phyloP scores from a whole-genome alignment of 2,113 vertebrate species.

The Phoxinus phoxinus region DNA sequence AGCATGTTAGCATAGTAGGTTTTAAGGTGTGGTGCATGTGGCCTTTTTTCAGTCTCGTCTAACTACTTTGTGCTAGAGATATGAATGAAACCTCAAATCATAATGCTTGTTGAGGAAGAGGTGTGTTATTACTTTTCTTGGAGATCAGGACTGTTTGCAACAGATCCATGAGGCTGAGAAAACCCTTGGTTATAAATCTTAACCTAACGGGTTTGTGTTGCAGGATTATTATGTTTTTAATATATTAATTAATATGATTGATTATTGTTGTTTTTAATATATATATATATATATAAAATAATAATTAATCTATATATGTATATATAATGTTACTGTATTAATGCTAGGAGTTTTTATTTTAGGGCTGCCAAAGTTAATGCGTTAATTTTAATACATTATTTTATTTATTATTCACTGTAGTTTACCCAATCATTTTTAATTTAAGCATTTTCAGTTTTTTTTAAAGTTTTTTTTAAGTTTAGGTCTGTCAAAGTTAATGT shows the following conservation, averaged over 20 bases:
- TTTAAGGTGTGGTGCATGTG: not conserved
- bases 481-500: not conserved
- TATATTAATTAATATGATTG: not conserved
- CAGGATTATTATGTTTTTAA: not conserved
- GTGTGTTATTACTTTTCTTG: not conserved
- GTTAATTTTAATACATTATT: not conserved
- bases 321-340: no score
- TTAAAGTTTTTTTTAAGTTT: not conserved
- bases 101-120: not conserved
- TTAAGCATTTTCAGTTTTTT: not conserved
- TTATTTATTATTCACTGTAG: not conserved
- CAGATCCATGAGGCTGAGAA: not conserved
- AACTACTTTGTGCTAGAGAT: not conserved
- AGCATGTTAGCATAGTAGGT: not conserved
- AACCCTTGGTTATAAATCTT: not conserved
- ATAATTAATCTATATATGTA: no score
- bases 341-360: no score
- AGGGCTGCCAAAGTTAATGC: not conserved
- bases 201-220: not conserved
- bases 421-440: not conserved
- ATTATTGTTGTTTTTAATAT: not conserved
- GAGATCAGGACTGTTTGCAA: not conserved
- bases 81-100: conserved; percentile 13
- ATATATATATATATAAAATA: no score
- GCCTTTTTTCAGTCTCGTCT: not conserved